These are phyloP conservation scores for Scaptomyza graminum DNA, from an alignment of 1,140 invertebrate genomes.

Conservation along the genomic window DNA sequence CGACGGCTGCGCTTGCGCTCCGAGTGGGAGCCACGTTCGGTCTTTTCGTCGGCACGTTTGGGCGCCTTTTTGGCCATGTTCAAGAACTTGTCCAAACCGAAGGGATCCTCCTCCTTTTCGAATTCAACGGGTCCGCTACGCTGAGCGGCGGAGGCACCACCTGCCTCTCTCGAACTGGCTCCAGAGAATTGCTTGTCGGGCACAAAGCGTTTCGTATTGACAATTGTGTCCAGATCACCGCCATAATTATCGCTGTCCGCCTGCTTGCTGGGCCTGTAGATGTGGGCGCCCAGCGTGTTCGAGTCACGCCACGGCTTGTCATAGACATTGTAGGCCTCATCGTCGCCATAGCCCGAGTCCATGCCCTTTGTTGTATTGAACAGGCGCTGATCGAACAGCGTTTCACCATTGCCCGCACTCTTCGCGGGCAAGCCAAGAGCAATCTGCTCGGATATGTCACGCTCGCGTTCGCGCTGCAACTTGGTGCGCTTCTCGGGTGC, in stretches of 20 bases:
- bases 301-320: conserved; percentile 96
- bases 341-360: conserved; percentile 98
- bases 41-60: conserved; percentile 77
- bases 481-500: conserved; percentile 96
- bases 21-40: conserved; percentile 60
- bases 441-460: conserved; percentile 99
- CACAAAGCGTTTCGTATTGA: conserved; percentile 96
- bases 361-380: conserved; percentile 98
- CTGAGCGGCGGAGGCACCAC: conserved; percentile 80
- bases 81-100: conserved; percentile 99
- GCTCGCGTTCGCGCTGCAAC: conserved; percentile 95
- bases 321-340: conserved; percentile 99
- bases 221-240: conserved; percentile 93
- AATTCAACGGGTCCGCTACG: conserved; percentile 98
- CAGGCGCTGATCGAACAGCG: conserved; percentile 97
- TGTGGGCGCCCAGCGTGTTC: conserved; percentile 92
- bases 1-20: conserved; percentile 68
- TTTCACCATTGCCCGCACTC: conserved; percentile 89
- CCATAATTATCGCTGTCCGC: conserved; percentile 96
- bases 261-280: conserved; percentile 96
- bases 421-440: conserved; percentile 97
- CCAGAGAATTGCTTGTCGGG: conserved; percentile 98
- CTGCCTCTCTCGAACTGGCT: conserved; percentile 88
- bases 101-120: conserved; percentile 97
- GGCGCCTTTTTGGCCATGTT: conserved; percentile 95